Evolutionary conservation across 2,113 vertebrate genomes (phyloP), one percentile per base, ranked within the genome.

Genomic region (Callipepla californica): DNA sequence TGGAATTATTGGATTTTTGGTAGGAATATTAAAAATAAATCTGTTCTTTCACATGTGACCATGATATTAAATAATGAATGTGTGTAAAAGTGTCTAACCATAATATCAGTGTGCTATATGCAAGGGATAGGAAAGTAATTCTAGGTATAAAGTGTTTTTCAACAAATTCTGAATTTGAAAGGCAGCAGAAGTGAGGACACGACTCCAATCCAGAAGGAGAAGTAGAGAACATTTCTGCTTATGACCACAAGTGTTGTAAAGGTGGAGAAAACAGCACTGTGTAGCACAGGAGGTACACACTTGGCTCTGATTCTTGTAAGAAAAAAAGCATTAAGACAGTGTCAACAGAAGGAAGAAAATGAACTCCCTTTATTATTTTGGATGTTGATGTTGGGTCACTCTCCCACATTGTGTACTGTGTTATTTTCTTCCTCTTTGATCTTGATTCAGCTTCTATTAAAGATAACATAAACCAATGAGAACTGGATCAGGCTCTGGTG

Each of bases 391-490:
- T 79, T 86, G 61, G 13, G 30, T 89, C 2, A 1, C 11, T 48
- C 26, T 91, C 19, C n/a, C n/a, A 25, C 22, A 57, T 11, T 62
- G 40, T 58, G 25, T 30, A 66, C 40, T 48, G 32, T 75, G 22
- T 72, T 90, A 85, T 90, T 90, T 90, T 92, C 48, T 81, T 87
- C 36, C n/a, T 84, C 62, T 89, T 92, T 85, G 58, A 87, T 82
- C 67, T 86, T 76, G 50, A 76, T 76, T 90, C 77, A 79, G 6
- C 16, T 89, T 86, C 48, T 57, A 19, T 86, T 90, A 86, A 84
- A 68, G 61, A 78, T 90, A 90, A 86, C 1, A 0, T 30, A 90
- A 83, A 80, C 20, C 85, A 36, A 42, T 81, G 63, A 84, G 79
- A 81, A 69, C 59, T 80, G 45, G 28, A 89, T 73, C 40, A 48